Evolutionary conservation across 2,797 vertebrate species (phyloP).

Genomic region (Sparidentex hasta): DNA sequence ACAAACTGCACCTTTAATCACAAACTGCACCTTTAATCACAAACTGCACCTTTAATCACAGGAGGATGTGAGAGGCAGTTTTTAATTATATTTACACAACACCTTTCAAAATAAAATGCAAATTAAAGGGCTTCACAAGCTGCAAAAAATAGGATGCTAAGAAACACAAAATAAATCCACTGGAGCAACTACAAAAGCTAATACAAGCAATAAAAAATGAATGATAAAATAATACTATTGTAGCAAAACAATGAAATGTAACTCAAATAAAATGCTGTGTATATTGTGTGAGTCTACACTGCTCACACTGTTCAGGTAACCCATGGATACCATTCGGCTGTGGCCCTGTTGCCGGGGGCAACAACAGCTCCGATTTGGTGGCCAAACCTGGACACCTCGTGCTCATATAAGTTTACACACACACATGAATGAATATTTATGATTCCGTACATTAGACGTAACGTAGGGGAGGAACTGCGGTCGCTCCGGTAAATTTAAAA

Average conservation of each 20-base stretch:
- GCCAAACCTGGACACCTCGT: constrained; percentile 26
- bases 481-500: constrained; percentile 20
- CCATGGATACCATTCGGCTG: constrained; percentile 58
- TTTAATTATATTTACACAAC: no score
- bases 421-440: constrained; percentile 29
- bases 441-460: constrained; percentile 12
- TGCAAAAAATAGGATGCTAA: no score
- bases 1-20: no score
- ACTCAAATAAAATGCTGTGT: no score
- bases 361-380: constrained; percentile 52
- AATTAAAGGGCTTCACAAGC: no score
- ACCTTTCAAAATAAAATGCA: no score
- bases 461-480: background rate
- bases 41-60: no score
- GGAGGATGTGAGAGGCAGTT: background rate
- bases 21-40: constrained; percentile 5
- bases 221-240: no score
- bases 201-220: no score
- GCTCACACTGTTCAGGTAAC: constrained; percentile 61
- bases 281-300: constrained; percentile 9
- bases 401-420: background rate
- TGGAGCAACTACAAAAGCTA: no score
- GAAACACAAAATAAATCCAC: no score
- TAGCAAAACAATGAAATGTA: no score
- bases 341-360: constrained; percentile 63